These are phyloP conservation scores for Leptocoma aspasia DNA, from an alignment of 2,113 vertebrate species.

Conservation along the genomic window DNA sequence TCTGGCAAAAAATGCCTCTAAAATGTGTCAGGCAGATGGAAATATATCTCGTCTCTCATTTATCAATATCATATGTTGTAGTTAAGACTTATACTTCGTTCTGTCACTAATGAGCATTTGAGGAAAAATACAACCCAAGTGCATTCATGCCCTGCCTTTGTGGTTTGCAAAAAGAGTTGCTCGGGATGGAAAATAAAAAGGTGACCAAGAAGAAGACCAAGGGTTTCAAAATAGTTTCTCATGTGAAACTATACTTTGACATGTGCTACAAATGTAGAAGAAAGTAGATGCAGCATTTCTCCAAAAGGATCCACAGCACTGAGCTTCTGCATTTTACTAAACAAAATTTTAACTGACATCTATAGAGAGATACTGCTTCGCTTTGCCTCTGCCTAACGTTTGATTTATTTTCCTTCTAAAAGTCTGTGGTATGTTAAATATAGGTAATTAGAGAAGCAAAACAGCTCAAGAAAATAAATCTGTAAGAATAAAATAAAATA, in stretches of 20 bases:
- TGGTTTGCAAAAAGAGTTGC: neutral
- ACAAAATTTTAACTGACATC: neutral
- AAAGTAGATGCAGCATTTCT: neutral
- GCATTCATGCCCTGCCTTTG: neutral
- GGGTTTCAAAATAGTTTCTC: neutral
- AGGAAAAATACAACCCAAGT: neutral
- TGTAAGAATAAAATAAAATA: neutral
- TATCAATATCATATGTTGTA: neutral
- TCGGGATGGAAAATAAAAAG: neutral
- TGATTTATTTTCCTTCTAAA: neutral
- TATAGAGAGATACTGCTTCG: neutral
- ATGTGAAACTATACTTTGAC: neutral
- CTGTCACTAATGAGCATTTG: neutral
- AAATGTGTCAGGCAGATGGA: neutral
- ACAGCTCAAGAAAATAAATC: neutral
- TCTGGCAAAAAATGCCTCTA: neutral
- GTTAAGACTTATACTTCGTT: neutral
- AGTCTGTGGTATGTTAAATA: neutral
- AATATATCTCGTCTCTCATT: neutral
- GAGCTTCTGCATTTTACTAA: neutral
- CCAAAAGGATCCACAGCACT: neutral
- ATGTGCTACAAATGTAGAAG: neutral
- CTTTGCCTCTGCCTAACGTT: neutral
- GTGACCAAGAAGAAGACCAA: neutral
- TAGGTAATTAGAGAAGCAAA: neutral